These are phyloP conservation scores for Kradibia gibbosae DNA, from an alignment of 1,140 invertebrate genomes.

Conservation along the genomic window DNA sequence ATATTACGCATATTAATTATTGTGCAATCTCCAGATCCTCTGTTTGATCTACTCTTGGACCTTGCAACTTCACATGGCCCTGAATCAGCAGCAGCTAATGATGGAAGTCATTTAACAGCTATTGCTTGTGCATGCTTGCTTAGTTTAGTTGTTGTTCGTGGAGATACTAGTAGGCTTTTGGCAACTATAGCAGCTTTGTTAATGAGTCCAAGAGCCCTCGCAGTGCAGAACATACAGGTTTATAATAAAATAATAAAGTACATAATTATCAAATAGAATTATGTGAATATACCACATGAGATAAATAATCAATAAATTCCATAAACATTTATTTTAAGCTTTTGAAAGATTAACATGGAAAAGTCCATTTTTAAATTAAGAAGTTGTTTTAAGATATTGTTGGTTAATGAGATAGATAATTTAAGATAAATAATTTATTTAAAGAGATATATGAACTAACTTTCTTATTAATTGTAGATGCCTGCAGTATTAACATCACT, in stretches of 20 bases:
- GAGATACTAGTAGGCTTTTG: slow-evolving; percentile 93
- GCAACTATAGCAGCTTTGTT: slow-evolving; percentile 89
- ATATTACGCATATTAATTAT: slow-evolving; percentile 30
- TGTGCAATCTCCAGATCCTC: slow-evolving; percentile 74
- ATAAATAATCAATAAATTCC: background rate
- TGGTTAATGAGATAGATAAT: too few species aligned
- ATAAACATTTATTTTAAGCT: too few species aligned
- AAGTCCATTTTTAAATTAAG: too few species aligned
- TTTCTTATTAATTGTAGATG: slow-evolving; percentile 76
- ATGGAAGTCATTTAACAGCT: slow-evolving; percentile 83
- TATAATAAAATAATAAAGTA: slow-evolving; percentile 47
- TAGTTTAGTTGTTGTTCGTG: slow-evolving; percentile 91
- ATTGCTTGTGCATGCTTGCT: slow-evolving; percentile 92
- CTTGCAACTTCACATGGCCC: slow-evolving; percentile 81
- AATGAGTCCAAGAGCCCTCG: slow-evolving; percentile 86
- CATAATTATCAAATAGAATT: slow-evolving; percentile 18
- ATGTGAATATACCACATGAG: background rate
- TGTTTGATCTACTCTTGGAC: slow-evolving; percentile 86
- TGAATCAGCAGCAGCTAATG: slow-evolving; percentile 73
- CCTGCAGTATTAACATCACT: slow-evolving; percentile 88
- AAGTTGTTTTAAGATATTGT: too few species aligned
- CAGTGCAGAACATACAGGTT: slow-evolving; percentile 86
- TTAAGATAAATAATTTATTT: too few species aligned
- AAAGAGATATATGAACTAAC: too few species aligned
- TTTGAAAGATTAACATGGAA: too few species aligned